These are phyloP conservation scores for Salarias fasciatus DNA, from an alignment of 2,797 vertebrate species.

Conservation along the genomic window DNA sequence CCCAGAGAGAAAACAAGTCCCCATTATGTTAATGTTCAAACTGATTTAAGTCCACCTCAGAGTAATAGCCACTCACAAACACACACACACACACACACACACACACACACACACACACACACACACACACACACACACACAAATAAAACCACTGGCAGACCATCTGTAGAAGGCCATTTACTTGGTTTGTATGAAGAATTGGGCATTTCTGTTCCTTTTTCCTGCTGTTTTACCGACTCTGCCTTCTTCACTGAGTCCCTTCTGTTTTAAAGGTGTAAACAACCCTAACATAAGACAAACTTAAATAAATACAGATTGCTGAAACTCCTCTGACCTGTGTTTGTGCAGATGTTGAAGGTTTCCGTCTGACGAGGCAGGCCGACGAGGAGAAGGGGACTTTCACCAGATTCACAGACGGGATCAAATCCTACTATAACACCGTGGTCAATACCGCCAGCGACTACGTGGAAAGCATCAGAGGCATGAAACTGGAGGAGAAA, in stretches of 20 bases:
- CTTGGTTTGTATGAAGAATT: neutral
- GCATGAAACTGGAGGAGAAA: slow-evolving; percentile 78
- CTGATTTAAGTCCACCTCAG: neutral
- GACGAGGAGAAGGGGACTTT: slow-evolving; percentile 67
- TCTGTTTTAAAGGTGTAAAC: too few species aligned
- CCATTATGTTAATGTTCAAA: neutral
- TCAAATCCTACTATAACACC: slow-evolving; percentile 70
- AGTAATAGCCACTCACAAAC: neutral
- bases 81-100: too few species aligned
- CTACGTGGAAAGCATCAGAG: slow-evolving; percentile 70
- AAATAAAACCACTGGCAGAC: neutral
- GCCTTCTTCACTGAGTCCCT: too few species aligned
- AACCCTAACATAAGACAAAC: too few species aligned
- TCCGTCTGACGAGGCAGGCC: slow-evolving; percentile 72
- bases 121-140: too few species aligned
- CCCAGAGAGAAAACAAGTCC: too few species aligned
- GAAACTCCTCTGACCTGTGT: slow-evolving; percentile 10
- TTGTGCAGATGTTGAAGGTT: slow-evolving; percentile 73
- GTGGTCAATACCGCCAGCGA: slow-evolving; percentile 46
- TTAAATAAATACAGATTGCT: neutral
- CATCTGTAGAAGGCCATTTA: neutral
- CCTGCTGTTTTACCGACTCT: too few species aligned
- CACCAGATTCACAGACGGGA: slow-evolving; percentile 36
- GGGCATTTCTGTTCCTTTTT: too few species aligned
- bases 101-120: too few species aligned